Evolutionary conservation across 2,888 invertebrate species (phyloP).

Genomic region (Lagria hirta): DNA sequence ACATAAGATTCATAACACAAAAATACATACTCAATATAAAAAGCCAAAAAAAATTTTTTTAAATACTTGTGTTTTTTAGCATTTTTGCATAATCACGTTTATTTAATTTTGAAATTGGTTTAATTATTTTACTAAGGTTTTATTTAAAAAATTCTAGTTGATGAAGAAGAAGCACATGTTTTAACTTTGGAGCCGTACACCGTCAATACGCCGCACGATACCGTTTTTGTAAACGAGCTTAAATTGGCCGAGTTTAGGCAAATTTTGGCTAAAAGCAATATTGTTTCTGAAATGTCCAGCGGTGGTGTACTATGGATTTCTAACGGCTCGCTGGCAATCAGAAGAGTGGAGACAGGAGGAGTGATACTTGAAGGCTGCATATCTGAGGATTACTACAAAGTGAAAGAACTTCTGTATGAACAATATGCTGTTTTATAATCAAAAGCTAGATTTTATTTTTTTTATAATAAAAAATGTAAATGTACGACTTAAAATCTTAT

Average conservation of each 20-base stretch:
- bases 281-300: slow-evolving; percentile 83
- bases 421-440: slow-evolving; percentile 92
- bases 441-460: neutral
- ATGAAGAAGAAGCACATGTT: slow-evolving; percentile 60
- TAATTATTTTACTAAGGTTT: slow-evolving; percentile 7
- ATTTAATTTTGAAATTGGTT: neutral
- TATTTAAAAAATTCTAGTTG: slow-evolving; percentile 53
- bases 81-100: slow-evolving; percentile 1
- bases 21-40: no score
- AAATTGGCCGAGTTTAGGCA: slow-evolving; percentile 91
- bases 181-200: slow-evolving; percentile 69
- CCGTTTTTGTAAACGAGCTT: slow-evolving; percentile 90
- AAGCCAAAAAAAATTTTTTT: no score
- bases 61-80: no score
- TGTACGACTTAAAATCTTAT: no score
- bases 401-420: slow-evolving; percentile 88
- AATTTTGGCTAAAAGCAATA: slow-evolving; percentile 71
- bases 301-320: slow-evolving; percentile 94
- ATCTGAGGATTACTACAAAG: slow-evolving; percentile 92
- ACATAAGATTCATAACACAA: no score
- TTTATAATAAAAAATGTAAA: neutral
- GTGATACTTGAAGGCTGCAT: slow-evolving; percentile 92
- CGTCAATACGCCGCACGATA: slow-evolving; percentile 66
- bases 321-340: slow-evolving; percentile 84
- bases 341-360: slow-evolving; percentile 87